Base-by-base conservation (phyloP, 2,797 vertebrate species). In the Loriculus beryllinus region DNA sequence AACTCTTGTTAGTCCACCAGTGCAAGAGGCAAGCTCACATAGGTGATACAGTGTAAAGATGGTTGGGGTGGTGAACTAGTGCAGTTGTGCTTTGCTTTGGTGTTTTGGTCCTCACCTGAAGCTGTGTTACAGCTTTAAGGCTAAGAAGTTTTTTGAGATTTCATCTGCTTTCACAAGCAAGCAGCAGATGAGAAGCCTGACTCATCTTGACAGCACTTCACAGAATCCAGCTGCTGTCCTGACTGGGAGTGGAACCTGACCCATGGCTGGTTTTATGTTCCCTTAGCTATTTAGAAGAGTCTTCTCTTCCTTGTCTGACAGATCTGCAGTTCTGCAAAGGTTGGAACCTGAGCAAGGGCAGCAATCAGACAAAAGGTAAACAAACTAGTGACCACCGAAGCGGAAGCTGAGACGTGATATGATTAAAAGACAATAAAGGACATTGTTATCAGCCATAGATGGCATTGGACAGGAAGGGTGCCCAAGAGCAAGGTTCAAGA, bases 261-360 rank as follows among this genome's bases (percentile, higher is more conserved):
- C 80, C 33, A 1, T n/a, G 45, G 48, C 64, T 95, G 17, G 49
- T 93, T 86, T 72, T 85, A 4, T 56, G 63, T 92, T 84, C 60
- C 71, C 69, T 85, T 91, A 86, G 77, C 85, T 92, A 2, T 70
- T 84, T 80, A 75, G 81, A 71, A 7, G 15, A 62, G 48, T 2
- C 37, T 81, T 88, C 91, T 94, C 89, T 95, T 94, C 80, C 72
- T 85, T 64, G 56, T 77, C 52, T 93, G 92, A 79, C 85, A 88
- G 63, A 82, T 93, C 82, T 93, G 81, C 14, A 57, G 60, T 79
- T 82, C 56, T 91, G 37, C 68, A 88, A 49, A 86, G 85, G 68
- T 25, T 84, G 87, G 70, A 92, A 80, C 77, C 35, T 1, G 5
- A 51, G 86, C 15, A 70, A 25, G 69, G 49, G 54, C 72, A 88